Evolutionary conservation across 2,888 invertebrate genomes (phyloP).

Genomic region (Thalpophila matura): DNA sequence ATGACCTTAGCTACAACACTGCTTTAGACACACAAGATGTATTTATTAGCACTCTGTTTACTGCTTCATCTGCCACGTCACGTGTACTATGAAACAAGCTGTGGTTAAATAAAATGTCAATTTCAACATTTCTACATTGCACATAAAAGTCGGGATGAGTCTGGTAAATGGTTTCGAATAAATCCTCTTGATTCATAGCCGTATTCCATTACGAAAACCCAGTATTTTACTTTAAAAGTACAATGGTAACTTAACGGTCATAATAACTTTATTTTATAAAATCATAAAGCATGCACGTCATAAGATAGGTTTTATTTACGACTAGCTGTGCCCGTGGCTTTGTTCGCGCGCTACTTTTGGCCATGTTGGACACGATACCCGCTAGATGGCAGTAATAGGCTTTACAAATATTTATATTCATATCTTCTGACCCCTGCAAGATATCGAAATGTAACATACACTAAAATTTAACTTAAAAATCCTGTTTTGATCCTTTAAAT

Average conservation of each 20-base stretch:
- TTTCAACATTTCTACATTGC: conserved; percentile 48
- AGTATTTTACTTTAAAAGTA: conserved; percentile 40
- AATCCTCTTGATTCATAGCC: conserved; percentile 52
- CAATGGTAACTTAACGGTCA: conserved; percentile 20
- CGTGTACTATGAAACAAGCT: neutral
- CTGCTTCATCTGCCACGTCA: neutral
- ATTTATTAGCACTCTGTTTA: too few species aligned
- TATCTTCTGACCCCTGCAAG: too few species aligned
- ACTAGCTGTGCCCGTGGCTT: too few species aligned
- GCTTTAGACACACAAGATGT: too few species aligned
- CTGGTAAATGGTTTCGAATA: conserved; percentile 54
- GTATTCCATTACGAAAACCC: conserved; percentile 46
- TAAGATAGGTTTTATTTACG: neutral
- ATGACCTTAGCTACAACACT: too few species aligned
- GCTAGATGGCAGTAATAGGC: too few species aligned
- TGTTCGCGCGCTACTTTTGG: too few species aligned
- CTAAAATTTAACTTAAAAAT: too few species aligned
- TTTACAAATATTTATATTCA: too few species aligned
- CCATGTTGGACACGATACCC: too few species aligned
- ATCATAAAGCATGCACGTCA: conserved; percentile 1
- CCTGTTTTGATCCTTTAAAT: too few species aligned
- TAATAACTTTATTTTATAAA: conserved; percentile 18
- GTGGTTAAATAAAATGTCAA: conserved; percentile 23
- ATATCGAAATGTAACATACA: too few species aligned
- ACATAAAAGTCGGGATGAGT: conserved; percentile 48